Evolutionary conservation across 2,888 invertebrate genomes (phyloP), one percentile per base, ranked within the genome.

Genomic region (Agrochola circellaris): DNA sequence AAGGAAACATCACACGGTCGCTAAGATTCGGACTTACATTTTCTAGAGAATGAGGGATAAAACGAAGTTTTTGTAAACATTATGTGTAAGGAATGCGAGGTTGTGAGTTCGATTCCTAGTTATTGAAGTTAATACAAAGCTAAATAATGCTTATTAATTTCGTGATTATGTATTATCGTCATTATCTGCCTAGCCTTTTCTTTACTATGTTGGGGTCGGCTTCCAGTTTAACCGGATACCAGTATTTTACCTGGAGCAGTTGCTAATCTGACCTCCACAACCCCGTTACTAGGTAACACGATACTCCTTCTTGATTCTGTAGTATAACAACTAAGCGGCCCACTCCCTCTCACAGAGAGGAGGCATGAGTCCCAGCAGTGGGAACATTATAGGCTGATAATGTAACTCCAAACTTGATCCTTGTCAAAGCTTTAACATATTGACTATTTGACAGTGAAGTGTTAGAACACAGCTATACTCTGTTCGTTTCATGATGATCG

Each of bases 91-190:
- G 42, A 61, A 72, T 56, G 58, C 73, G 64, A 58, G 78, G 79
- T 79, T 79, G 79, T 79, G 79, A 79, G 67, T 78, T 78, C 72
- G 56, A 78, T 78, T 77, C 58, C 73, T 60, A 78, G 64, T 65
- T 64, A n/a, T 45, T 75, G 75, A 62, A 51, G 30, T 73, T 58
- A 42, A 56, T 62, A 38, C 20, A 56, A 77, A 56, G 64, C 71
- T 71, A 30, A 74, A 26, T 58, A 45, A 15, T 30, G 65, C 65
- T 74, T 65, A 6, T 60, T 56, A 17, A 54, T 70, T 77, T 77
- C 42, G 20, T 54, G 51, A 54, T 69, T 54, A 23, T 76, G 8
- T 45, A 61, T 45, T 26, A 20, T 51, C 6, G 13, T n/a, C 20
- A 34, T 20, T 8, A 45, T 70, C 9, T n/a, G 38, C 11, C 20